Conservation (phyloP, 2,888 invertebrate species). For the Ophion obscuratus region DNA sequence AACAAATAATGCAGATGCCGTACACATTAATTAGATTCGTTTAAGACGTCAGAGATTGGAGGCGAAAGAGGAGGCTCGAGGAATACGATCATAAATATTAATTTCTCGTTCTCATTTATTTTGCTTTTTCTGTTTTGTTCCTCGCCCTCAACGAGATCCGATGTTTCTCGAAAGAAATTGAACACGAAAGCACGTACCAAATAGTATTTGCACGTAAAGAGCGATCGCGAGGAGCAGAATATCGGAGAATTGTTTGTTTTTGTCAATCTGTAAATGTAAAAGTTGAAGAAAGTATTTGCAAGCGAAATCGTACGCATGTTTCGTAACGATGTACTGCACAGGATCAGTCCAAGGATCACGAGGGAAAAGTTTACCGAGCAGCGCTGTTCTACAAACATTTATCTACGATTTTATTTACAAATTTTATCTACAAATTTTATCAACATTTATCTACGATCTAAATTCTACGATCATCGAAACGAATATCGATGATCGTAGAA, state of each 20-base stretch:
- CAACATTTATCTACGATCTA: too few species aligned
- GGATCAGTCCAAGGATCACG: too few species aligned
- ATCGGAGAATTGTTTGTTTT: background rate
- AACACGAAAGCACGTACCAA: background rate
- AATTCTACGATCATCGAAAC: too few species aligned
- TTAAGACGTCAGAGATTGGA: slow-evolving; percentile 50
- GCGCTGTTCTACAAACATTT: too few species aligned
- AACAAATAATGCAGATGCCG: slow-evolving; percentile 83
- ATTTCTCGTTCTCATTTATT: slow-evolving; percentile 24
- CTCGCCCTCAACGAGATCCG: background rate
- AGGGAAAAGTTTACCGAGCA: too few species aligned
- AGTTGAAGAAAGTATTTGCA: too few species aligned
- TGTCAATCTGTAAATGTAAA: background rate
- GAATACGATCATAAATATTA: slow-evolving; percentile 42
- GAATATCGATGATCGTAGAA: too few species aligned
- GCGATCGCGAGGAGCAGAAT: background rate
- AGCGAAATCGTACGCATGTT: too few species aligned
- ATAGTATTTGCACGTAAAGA: background rate
- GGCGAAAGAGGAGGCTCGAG: slow-evolving; percentile 28
- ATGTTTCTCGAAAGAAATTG: slow-evolving; percentile 2
- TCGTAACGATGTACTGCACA: too few species aligned
- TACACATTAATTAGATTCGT: slow-evolving; percentile 82
- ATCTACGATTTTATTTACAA: too few species aligned
- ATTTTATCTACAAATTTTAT: too few species aligned
- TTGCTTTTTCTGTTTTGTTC: background rate